Conservation (phyloP, 2,113 vertebrate genomes). For the Dryoscopus gambensis region DNA sequence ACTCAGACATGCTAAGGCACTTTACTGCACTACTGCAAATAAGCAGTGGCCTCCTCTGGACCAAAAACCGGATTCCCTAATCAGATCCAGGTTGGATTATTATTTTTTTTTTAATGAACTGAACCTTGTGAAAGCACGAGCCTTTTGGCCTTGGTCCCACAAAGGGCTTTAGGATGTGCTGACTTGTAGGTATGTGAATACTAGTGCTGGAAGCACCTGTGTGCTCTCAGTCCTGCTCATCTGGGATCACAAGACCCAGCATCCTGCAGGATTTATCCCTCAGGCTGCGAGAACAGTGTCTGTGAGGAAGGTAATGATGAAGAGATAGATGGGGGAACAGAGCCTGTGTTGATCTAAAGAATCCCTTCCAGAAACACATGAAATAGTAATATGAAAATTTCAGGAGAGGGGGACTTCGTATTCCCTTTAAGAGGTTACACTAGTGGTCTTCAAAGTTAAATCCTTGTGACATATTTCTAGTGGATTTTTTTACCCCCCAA, state of each 20-base stretch:
- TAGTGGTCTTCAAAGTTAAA: neutral
- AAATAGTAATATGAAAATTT: neutral
- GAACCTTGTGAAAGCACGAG: neutral
- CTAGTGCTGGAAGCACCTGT: neutral
- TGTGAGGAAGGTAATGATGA: neutral
- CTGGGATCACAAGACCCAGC: neutral
- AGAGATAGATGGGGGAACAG: neutral
- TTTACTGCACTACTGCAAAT: neutral
- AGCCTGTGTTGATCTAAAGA: neutral
- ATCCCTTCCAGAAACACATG: neutral
- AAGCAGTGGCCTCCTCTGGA: conserved; percentile 35
- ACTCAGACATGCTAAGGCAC: neutral
- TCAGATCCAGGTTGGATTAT: neutral
- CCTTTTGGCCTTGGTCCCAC: neutral
- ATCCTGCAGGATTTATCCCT: neutral
- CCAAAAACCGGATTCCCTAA: conserved; percentile 1
- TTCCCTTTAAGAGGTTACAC: neutral
- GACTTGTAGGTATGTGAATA: neutral
- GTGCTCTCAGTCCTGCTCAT: neutral
- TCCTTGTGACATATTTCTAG: neutral
- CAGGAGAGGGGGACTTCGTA: neutral
- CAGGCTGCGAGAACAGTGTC: neutral
- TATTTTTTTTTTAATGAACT: neutral
- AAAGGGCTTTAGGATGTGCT: neutral
- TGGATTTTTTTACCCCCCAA: neutral